Conservation (phyloP, 2,888 invertebrate species). For the Drosophila mettleri region DNA sequence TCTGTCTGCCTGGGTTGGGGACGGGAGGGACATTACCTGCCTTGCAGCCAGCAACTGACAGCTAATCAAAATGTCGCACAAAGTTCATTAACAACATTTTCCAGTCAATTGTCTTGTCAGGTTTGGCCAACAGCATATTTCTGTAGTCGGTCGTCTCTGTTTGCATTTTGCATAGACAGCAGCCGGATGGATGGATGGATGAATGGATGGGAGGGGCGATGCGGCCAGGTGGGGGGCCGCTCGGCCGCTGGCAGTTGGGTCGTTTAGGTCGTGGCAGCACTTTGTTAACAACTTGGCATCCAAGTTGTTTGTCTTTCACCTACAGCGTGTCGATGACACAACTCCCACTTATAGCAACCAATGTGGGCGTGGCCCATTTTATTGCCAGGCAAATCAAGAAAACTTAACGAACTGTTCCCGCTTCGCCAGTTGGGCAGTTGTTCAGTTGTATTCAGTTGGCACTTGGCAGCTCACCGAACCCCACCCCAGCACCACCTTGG, state of each 20-base stretch:
- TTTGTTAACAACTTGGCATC: conserved; percentile 75
- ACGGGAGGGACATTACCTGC: conserved; percentile 9
- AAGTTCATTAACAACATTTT: conserved; percentile 79
- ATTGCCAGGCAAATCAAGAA: conserved; percentile 66
- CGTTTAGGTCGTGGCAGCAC: conserved; percentile 65
- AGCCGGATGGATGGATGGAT: not conserved
- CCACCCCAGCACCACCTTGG: conserved; percentile 23
- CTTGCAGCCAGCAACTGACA: conserved; percentile 54
- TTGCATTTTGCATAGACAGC: conserved; percentile 60
- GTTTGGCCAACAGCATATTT: conserved; percentile 55
- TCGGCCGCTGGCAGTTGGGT: conserved; percentile 18
- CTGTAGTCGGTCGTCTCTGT: conserved; percentile 38
- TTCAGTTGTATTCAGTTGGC: too few relatives aligned
- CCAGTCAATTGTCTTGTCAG: conserved; percentile 77
- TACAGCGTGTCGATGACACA: conserved; percentile 74
- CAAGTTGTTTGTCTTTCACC: conserved; percentile 78
- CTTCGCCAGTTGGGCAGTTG: too few relatives aligned
- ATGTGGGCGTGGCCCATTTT: conserved; percentile 29
- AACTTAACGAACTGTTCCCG: conserved; percentile 70
- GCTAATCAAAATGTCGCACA: conserved; percentile 78
- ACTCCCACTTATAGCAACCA: conserved; percentile 37
- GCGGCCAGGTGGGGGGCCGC: too few relatives aligned
- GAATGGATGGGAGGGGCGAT: not conserved
- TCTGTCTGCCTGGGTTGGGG: not conserved
- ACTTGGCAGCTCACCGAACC: not conserved